Conservation (phyloP, 2,888 invertebrate genomes). For the Acanthoscelides obtectus region DNA sequence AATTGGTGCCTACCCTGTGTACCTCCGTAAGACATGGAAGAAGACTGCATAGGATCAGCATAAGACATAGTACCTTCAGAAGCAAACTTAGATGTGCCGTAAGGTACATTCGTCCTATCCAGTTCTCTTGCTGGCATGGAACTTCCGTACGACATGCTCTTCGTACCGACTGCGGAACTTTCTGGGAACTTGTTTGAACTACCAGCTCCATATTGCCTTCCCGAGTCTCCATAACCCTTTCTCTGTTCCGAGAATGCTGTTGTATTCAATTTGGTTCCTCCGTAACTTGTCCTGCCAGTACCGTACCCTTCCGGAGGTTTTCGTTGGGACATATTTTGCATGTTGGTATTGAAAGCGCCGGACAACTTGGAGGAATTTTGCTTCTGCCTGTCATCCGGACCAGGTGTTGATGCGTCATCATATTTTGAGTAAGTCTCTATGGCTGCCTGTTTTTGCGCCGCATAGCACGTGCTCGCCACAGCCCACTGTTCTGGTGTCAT, state of each 20-base stretch:
- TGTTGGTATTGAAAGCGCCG: background rate
- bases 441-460: background rate
- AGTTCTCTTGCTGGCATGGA: background rate
- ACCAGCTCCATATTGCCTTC: background rate
- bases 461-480: background rate
- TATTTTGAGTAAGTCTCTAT: too few relatives aligned
- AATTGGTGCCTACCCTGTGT: too few relatives aligned
- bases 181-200: background rate
- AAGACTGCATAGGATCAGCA: too few relatives aligned
- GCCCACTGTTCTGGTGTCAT: background rate
- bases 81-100: too few relatives aligned
- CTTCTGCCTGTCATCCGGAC: too few relatives aligned
- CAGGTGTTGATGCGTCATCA: too few relatives aligned
- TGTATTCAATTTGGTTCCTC: too few relatives aligned
- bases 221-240: background rate
- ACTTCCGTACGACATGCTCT: too few relatives aligned
- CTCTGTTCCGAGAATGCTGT: background rate
- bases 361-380: too few relatives aligned
- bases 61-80: background rate
- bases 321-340: background rate
- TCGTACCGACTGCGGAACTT: too few relatives aligned
- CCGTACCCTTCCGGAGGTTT: background rate
- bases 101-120: background rate
- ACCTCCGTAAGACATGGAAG: background rate
- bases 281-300: background rate